A percentile compares a stretch with the other conserved stretches of the same genome.
phyloP scores from a whole-genome alignment of 1,140 invertebrate genomes.

The Drosophila tani region DNA sequence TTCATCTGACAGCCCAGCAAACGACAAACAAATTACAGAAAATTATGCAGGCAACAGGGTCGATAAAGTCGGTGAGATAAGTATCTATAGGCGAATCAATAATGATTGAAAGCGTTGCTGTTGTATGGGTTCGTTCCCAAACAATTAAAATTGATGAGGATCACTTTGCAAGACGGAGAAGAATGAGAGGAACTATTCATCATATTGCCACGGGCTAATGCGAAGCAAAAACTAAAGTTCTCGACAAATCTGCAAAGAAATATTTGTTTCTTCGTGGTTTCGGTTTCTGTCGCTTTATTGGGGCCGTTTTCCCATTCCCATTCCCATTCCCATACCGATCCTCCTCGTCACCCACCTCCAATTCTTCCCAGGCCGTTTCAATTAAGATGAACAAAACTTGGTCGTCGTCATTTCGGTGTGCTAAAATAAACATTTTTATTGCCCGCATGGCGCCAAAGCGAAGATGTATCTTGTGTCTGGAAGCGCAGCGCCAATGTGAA shows the following conservation, averaged over 20 bases:
- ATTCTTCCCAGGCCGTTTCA: conserved; percentile 47
- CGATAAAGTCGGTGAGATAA: conserved; percentile 25
- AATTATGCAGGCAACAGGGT: conserved; percentile 54
- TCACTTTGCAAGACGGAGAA: conserved; percentile 25
- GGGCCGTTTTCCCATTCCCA: conserved; percentile 17
- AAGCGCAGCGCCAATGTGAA: conserved; percentile 42
- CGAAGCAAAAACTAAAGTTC: conserved; percentile 31
- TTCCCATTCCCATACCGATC: conserved; percentile 3
- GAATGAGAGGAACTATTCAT: conserved; percentile 43
- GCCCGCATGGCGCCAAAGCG: conserved; percentile 66
- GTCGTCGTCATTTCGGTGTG: conserved; percentile 60
- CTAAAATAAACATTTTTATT: conserved; percentile 78
- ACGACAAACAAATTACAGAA: conserved; percentile 56
- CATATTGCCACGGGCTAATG: conserved; percentile 36
- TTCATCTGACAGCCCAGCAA: conserved; percentile 67
- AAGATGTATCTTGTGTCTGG: conserved; percentile 52
- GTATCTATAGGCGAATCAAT: conserved; percentile 49
- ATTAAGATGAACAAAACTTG: conserved; percentile 66
- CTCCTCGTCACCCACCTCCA: conserved; percentile 17
- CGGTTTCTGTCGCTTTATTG: conserved; percentile 24
- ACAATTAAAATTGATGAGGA: conserved; percentile 68
- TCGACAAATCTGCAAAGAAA: conserved; percentile 49
- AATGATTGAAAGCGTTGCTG: conserved; percentile 63
- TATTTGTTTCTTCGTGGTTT: conserved; percentile 24
- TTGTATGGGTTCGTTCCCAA: conserved; percentile 24